Percentiles rank a stretch among this genome's conserved stretches.
Conservation (phyloP, 64 coral and sea anemone species). For the Acropora tenuis region DNA sequence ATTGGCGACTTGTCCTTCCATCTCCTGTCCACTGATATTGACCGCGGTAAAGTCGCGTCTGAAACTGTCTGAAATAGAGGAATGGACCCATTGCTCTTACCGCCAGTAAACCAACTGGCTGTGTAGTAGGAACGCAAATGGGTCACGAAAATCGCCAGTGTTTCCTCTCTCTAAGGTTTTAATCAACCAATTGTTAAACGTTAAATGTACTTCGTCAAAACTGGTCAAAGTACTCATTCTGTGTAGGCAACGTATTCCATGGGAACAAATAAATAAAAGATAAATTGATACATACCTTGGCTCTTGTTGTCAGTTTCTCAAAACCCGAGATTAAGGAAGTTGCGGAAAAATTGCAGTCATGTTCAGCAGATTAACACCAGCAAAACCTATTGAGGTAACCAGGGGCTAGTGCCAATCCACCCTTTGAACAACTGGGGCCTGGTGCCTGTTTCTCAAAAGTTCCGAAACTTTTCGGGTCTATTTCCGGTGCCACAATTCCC, state of each 20-base stretch:
- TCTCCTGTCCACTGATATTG: background rate
- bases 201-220: constrained; percentile 3
- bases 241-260: constrained; percentile 28
- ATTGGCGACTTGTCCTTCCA: background rate
- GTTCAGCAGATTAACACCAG: no score
- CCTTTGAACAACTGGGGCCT: no score
- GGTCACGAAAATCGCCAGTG: background rate
- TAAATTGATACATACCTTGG: background rate
- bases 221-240: constrained; percentile 12
- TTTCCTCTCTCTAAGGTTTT: background rate
- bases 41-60: background rate
- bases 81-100: no score
- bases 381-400: no score
- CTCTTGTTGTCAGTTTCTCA: background rate
- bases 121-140: background rate
- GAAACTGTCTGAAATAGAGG: no score
- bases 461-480: no score
- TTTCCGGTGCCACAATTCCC: no score
- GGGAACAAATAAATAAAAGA: constrained; percentile 36
- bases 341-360: no score
- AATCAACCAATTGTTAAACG: background rate
- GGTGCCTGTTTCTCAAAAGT: no score
- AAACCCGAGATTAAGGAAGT: no score
- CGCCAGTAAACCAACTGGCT: no score
- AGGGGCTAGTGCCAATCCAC: no score